Conservation (phyloP, 1,140 invertebrate species). For the Neotoxoptera formosana region DNA sequence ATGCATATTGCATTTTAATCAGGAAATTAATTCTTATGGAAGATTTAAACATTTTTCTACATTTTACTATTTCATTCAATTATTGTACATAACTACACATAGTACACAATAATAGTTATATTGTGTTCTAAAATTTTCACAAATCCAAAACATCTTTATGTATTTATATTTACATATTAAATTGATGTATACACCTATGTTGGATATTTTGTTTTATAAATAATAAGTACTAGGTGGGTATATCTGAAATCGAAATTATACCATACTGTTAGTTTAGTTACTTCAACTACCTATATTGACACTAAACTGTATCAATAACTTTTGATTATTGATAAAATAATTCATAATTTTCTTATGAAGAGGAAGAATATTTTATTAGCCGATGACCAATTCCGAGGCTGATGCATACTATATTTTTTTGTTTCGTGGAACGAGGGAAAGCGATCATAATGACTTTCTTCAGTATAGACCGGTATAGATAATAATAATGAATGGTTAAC, state of each 20-base stretch:
- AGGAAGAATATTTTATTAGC: background rate
- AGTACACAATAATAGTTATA: no score
- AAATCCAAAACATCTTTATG: no score
- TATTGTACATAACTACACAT: background rate
- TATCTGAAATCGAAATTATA: background rate
- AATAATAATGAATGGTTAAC: constrained; percentile 52
- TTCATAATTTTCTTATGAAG: background rate
- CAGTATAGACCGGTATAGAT: constrained; percentile 27
- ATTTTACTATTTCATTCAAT: no score
- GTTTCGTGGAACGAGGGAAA: constrained; percentile 56
- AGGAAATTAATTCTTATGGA: background rate
- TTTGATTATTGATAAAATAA: background rate
- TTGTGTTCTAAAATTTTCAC: no score
- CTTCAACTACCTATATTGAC: no score
- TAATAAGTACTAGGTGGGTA: background rate
- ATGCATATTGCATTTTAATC: background rate
- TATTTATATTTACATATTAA: no score
- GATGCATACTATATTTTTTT: constrained; percentile 46
- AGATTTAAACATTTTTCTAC: background rate
- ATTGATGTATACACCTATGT: no score
- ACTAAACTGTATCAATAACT: background rate
- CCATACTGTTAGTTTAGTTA: background rate
- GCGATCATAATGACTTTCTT: constrained; percentile 58
- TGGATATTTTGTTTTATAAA: background rate
- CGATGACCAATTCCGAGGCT: background rate